phyloP scores from a whole-genome alignment of 2,888 invertebrate species.

The Drosophila buzzatii region DNA sequence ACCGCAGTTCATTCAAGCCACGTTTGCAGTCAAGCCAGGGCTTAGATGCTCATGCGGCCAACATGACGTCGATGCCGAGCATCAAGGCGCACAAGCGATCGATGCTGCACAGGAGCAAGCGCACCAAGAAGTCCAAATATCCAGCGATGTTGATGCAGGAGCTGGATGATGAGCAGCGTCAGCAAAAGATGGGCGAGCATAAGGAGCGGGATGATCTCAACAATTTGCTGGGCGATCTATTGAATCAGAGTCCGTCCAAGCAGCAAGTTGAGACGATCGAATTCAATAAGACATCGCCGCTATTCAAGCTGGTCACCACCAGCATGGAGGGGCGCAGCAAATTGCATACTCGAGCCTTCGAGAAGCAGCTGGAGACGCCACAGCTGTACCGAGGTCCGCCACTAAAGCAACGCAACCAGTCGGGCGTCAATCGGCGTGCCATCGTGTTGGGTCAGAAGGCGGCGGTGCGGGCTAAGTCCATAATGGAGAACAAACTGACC shows the following conservation, averaged over 20 bases:
- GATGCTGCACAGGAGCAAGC: background rate
- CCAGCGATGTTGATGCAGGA: accelerated
- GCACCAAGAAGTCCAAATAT: background rate
- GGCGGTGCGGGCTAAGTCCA: background rate
- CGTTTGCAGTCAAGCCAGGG: background rate
- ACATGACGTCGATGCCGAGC: background rate
- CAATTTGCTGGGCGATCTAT: conserved; percentile 27
- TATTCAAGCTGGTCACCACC: conserved; percentile 30
- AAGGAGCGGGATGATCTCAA: conserved; percentile 14
- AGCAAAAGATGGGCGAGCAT: no score
- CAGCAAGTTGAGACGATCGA: background rate
- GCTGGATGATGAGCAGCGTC: background rate
- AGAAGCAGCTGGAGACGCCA: conserved; percentile 26
- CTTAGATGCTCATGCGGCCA: background rate
- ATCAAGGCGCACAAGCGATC: background rate
- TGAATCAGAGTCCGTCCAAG: background rate
- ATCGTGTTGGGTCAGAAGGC: background rate
- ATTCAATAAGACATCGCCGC: conserved; percentile 31
- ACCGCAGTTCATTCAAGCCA: background rate
- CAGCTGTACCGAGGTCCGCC: conserved; percentile 8
- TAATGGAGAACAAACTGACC: conserved; percentile 6
- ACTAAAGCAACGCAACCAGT: background rate
- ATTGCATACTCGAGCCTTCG: conserved; percentile 13
- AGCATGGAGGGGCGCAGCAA: conserved; percentile 29
- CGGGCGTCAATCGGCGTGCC: background rate